Conservation (phyloP, 2,113 vertebrate genomes). For the Athene cunicularia region DNA sequence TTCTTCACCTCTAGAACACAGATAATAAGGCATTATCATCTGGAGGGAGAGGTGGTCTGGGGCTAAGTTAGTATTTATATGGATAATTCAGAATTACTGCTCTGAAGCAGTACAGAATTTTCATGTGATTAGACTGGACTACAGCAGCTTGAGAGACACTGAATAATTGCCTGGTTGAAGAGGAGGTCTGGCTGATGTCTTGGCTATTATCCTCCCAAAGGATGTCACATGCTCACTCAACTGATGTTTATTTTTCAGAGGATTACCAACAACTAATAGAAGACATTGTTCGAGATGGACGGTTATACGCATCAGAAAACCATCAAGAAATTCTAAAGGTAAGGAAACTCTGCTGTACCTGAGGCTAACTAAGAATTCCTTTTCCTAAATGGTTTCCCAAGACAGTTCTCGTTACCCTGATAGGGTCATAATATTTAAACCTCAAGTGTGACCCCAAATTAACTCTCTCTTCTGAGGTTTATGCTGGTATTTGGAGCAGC, state of each 20-base stretch:
- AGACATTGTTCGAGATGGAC: slow-evolving; percentile 91
- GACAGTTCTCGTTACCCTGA: neutral
- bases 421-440: neutral
- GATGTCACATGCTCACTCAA: neutral
- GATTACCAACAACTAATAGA: slow-evolving; percentile 95
- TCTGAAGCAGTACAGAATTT: neutral
- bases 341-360: slow-evolving; percentile 5
- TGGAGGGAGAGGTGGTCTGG: neutral
- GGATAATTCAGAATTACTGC: neutral
- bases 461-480: neutral
- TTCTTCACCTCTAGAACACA: neutral
- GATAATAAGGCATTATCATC: neutral
- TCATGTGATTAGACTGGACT: neutral
- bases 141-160: neutral
- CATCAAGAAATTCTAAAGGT: slow-evolving; percentile 95
- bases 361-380: neutral
- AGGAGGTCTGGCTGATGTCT: neutral
- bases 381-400: neutral
- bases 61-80: neutral
- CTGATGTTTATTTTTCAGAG: slow-evolving; percentile 77
- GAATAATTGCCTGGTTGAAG: neutral
- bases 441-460: neutral
- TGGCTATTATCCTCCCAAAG: neutral
- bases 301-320: slow-evolving; percentile 93
- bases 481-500: neutral